Evolutionary conservation across 2,888 invertebrate genomes (phyloP).

Genomic region (Plemyria rubiginata): DNA sequence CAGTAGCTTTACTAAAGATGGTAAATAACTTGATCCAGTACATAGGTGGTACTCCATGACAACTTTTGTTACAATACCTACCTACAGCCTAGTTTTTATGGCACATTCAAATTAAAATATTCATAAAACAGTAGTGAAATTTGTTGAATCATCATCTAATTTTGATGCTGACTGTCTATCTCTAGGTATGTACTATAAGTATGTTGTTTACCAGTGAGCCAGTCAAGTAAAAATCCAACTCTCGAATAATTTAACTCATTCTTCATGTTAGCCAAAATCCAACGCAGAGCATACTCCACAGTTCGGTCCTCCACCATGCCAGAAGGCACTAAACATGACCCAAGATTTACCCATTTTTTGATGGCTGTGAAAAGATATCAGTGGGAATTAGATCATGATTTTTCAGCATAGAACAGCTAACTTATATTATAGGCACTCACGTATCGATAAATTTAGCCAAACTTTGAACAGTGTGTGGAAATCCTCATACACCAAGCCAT

Average conservation of each 20-base stretch:
- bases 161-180: too few relatives aligned
- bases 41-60: too few relatives aligned
- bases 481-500: slow-evolving; percentile 65
- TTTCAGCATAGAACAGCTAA: not conserved
- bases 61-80: too few relatives aligned
- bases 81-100: too few relatives aligned
- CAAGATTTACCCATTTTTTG: slow-evolving; percentile 73
- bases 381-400: not conserved
- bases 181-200: too few relatives aligned
- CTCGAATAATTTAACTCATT: slow-evolving; percentile 61
- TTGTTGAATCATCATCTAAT: too few relatives aligned
- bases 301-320: slow-evolving; percentile 63
- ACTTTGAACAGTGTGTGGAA: slow-evolving; percentile 76
- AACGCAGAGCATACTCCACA: slow-evolving; percentile 69
- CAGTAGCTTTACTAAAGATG: too few relatives aligned
- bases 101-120: too few relatives aligned
- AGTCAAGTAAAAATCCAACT: slow-evolving; percentile 71
- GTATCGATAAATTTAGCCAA: slow-evolving; percentile 78
- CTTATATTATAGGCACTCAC: slow-evolving; percentile 57
- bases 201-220: slow-evolving; percentile 68
- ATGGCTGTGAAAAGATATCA: slow-evolving; percentile 56
- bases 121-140: too few relatives aligned
- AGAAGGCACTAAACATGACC: slow-evolving; percentile 70
- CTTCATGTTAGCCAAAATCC: slow-evolving; percentile 69
- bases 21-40: too few relatives aligned